Percentiles rank a stretch among this genome's conserved stretches.
phyloP scores from a whole-genome alignment of 2,888 invertebrate genomes.

The Eretmocerus hayati region DNA sequence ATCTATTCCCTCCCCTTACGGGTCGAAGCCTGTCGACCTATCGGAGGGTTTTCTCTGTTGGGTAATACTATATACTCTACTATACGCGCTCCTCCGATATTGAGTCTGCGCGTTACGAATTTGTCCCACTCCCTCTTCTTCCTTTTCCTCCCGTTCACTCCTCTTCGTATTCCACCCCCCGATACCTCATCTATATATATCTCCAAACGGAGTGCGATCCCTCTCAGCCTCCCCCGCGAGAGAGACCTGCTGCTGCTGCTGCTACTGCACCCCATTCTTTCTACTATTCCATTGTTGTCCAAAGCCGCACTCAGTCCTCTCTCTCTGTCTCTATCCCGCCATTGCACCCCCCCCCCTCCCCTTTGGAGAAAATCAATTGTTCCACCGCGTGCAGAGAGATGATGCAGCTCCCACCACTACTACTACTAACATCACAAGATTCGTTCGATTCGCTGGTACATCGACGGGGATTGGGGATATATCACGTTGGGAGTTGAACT shows the following conservation, averaged over 20 bases:
- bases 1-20: constrained; percentile 48
- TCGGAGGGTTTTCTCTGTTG: constrained; percentile 48
- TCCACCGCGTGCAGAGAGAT: neutral
- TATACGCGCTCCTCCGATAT: constrained; percentile 46
- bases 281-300: constrained; percentile 20
- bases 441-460: no score
- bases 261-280: constrained; percentile 23
- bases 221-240: neutral
- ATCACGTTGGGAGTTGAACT: no score
- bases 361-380: constrained; percentile 24
- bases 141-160: constrained; percentile 16
- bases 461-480: no score
- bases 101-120: constrained; percentile 43
- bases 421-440: no score
- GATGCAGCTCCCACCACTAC: neutral
- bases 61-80: no score
- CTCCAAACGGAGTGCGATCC: neutral
- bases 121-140: constrained; percentile 12
- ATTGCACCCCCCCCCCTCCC: constrained; percentile 20
- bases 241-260: constrained; percentile 6
- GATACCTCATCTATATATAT: neutral
- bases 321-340: constrained; percentile 17
- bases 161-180: constrained; percentile 19
- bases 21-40: constrained; percentile 47
- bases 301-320: constrained; percentile 14